Base-by-base conservation (phyloP, 2,797 vertebrate species). In the Paratrypauchen microcephalus region DNA sequence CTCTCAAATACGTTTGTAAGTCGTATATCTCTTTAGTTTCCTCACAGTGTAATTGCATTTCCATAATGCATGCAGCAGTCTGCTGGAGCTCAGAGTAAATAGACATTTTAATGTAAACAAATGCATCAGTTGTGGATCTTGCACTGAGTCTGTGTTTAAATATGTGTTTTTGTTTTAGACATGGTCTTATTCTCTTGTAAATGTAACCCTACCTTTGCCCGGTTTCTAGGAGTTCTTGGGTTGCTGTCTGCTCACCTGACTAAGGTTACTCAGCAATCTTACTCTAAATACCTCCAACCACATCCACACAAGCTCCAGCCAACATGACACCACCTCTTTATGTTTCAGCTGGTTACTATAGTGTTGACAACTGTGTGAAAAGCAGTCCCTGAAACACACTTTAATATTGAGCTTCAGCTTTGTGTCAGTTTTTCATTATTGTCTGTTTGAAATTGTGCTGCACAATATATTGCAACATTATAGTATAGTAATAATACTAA, bases 21-120 rank as follows among this genome's bases (percentile, higher is more conserved):
- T 69, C 15, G 12, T 50, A 28, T 11, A 32, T 59, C 56, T 74
- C 78, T 76, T 47, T 69, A 28, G 61, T 75, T 73, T 69, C 68
- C 60, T 65, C 13, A 56, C 69, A 59, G 36, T 83, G 63, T 80
- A 86, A 87, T 73, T 86, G 64, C 75, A 77, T 77, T 74, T 86
- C 66, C 85, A 87, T 88, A 77, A 85, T 88, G 63, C 57, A 88
- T 61, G 60, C 5, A 45, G 56, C 55, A 61, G 71, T 69, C 73
- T 72, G 71, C 64, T 69, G 45, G 26, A 73, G 54, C 62, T 56
- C 50, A 72, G 67, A 68, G 47, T 68, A 67, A 56, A 76, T 56
- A 68, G 65, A 59, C 41, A 47, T 55, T 26, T 69, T 26, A 59
- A 2, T 60, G 56, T 70, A 47, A 19, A 48, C 6, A 24, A 39